Base-by-base conservation (phyloP, 2,797 vertebrate species). In the Oophaga sylvatica region DNA sequence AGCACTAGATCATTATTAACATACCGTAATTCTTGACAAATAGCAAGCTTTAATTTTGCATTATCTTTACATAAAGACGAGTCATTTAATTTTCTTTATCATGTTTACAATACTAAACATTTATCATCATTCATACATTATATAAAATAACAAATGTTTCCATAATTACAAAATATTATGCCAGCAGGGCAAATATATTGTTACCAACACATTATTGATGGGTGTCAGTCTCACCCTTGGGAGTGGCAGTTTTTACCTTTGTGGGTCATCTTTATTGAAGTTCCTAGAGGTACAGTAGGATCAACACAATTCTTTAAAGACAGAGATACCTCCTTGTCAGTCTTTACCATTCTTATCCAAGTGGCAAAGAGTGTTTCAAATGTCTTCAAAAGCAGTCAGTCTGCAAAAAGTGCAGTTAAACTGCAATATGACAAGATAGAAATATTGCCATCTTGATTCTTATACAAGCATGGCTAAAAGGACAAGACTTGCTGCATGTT, bases 91-190 rank as follows among this genome's bases (percentile, higher is more conserved):
- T 35, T 80, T 13, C 35, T 8, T 31, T 17, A 20, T 83, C 82
- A 56, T 41, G 35, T 8, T 53, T 48, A 87, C 22, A 81, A 60
- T 57, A 56, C 17, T 41, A 82, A 62, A 82, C 60, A 62, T 65
- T 87, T 19, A 45, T 35, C n/a, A 17, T 87, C 35, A 87, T 70
- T 73, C 57, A 80, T 76, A 87, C 63, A 56, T 53, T 68, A 78
- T 78, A 87, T 59, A 77, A 87, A 87, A 87, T 78, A 87, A 83
- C 45, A 83, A 53, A 17, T 57, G 17, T 83, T 56, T 87, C 29
- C 26, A 56, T 59, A 83, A 87, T 87, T 87, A 87, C 87, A 83
- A 87, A 83, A 60, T 45, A 60, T 70, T n/a, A 70, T 12, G 0
- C 8, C 10, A 65, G 1, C 13, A 45, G n/a, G 35, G 57, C 2